A percentile compares a stretch with the other conserved stretches of the same genome.
These are phyloP conservation scores for Bradynema listronoti DNA, from an alignment of 1,140 invertebrate species.

Conservation along the genomic window DNA sequence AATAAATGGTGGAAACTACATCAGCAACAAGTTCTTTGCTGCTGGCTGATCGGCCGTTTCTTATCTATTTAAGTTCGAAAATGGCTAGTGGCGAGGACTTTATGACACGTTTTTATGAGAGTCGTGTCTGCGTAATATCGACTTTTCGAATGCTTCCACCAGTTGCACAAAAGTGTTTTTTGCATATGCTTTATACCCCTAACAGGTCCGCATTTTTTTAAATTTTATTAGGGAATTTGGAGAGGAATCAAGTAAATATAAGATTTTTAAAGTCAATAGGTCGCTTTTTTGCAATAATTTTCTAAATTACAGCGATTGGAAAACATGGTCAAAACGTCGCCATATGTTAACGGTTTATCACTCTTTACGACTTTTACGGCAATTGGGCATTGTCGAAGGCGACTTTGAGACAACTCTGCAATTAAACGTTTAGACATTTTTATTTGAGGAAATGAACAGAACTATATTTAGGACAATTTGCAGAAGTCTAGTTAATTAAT, in stretches of 20 bases:
- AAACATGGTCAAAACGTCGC: background rate
- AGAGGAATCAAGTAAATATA: background rate
- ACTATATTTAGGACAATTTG: no score
- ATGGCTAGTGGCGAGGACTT: conserved; percentile 6
- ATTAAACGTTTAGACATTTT: conserved; percentile 18
- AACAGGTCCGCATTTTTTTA: conserved; percentile 2
- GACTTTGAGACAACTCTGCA: conserved; percentile 18
- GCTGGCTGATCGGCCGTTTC: conserved; percentile 5
- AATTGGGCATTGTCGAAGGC: conserved; percentile 21
- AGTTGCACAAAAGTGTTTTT: conserved; percentile 36
- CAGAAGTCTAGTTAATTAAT: no score
- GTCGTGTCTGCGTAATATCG: conserved; percentile 32
- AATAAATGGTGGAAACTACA: no score
- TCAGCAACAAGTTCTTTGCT: no score
- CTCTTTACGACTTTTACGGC: conserved; percentile 9
- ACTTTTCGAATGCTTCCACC: conserved; percentile 37
- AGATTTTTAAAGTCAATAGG: background rate
- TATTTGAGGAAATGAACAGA: no score
- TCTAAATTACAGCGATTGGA: conserved; percentile 20
- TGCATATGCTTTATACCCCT: conserved; percentile 23
- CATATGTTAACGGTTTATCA: conserved; percentile 5
- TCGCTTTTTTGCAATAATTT: background rate
- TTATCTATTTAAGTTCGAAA: conserved; percentile 4
- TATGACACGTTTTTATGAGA: conserved; percentile 23
- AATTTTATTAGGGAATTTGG: background rate